phyloP scores from a whole-genome alignment of 2,888 invertebrate genomes.

The Macaria liturata region DNA sequence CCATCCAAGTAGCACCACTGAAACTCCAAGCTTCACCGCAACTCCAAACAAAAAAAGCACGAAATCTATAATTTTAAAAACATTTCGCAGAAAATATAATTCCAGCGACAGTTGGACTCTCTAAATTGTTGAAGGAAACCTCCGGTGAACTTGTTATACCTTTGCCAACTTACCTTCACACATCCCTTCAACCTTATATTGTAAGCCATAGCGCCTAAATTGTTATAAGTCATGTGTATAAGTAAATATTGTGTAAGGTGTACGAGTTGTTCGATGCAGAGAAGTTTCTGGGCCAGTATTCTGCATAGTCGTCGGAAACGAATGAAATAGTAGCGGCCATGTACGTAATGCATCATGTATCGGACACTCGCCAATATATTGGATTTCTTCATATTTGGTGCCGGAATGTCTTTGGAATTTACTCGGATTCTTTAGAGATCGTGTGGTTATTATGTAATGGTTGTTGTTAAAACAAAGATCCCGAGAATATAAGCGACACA shows the following conservation, averaged over 20 bases:
- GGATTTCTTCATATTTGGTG: constrained; percentile 18
- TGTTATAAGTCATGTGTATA: constrained; percentile 4
- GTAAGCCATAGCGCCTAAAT: constrained; percentile 19
- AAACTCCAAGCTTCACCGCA: constrained; percentile 23
- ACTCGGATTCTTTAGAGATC: not conserved
- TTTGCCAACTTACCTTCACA: constrained; percentile 31
- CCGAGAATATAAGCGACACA: too few relatives aligned
- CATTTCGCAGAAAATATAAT: constrained; percentile 43
- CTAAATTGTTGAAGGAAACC: constrained; percentile 47
- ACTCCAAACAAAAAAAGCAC: constrained; percentile 33
- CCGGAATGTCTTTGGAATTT: constrained; percentile 9
- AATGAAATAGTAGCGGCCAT: constrained; percentile 49
- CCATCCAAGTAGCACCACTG: constrained; percentile 3
- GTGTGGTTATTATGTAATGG: too few relatives aligned
- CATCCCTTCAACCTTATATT: constrained; percentile 17
- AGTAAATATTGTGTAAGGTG: constrained; percentile 21
- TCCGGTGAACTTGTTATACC: constrained; percentile 48
- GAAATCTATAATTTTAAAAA: constrained; percentile 36
- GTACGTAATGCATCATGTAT: constrained; percentile 50
- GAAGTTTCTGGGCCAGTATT: constrained; percentile 51
- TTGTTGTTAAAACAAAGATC: too few relatives aligned
- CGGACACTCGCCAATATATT: constrained; percentile 35
- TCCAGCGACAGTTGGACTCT: constrained; percentile 50
- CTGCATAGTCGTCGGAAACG: constrained; percentile 50
- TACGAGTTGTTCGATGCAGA: constrained; percentile 40